A percentile compares a stretch with the other conserved stretches of the same genome.
Evolutionary conservation across 2,113 vertebrate species (phyloP).

Genomic region (Microcebus tavaratra): DNA sequence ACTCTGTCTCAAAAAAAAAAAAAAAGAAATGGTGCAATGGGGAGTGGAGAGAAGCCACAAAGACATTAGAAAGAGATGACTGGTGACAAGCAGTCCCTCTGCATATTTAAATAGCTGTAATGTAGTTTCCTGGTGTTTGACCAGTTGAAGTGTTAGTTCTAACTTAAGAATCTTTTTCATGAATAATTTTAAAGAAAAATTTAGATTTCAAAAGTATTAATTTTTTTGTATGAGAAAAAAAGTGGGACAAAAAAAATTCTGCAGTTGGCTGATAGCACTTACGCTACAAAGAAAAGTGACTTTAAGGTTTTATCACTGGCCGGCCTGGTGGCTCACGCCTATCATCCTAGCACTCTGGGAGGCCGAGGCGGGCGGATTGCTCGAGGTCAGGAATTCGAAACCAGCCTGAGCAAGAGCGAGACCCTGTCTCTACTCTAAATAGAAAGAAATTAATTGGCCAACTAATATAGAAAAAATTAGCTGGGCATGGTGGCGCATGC

Average conservation of each 20-base stretch:
- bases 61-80: slow-evolving; percentile 66
- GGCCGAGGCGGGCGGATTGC: no score
- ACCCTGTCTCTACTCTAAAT: no score
- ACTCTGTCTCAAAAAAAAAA: no score
- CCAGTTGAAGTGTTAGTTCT: slow-evolving; percentile 79
- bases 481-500: no score
- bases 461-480: no score
- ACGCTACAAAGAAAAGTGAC: not conserved
- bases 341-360: no score
- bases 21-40: slow-evolving; percentile 60
- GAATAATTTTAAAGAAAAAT: slow-evolving; percentile 82
- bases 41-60: not conserved
- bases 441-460: no score
- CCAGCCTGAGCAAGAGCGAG: no score
- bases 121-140: slow-evolving; percentile 82
- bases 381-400: no score
- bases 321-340: no score
- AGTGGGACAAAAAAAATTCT: not conserved
- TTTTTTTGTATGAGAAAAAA: slow-evolving; percentile 83
- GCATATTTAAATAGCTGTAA: slow-evolving; percentile 82
- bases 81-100: slow-evolving; percentile 73
- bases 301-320: not conserved
- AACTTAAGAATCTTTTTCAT: slow-evolving; percentile 81
- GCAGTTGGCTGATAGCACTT: not conserved
- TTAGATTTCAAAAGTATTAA: slow-evolving; percentile 85